These are phyloP conservation scores for Pluvialis apricaria DNA, from an alignment of 2,113 vertebrate species.

Conservation along the genomic window DNA sequence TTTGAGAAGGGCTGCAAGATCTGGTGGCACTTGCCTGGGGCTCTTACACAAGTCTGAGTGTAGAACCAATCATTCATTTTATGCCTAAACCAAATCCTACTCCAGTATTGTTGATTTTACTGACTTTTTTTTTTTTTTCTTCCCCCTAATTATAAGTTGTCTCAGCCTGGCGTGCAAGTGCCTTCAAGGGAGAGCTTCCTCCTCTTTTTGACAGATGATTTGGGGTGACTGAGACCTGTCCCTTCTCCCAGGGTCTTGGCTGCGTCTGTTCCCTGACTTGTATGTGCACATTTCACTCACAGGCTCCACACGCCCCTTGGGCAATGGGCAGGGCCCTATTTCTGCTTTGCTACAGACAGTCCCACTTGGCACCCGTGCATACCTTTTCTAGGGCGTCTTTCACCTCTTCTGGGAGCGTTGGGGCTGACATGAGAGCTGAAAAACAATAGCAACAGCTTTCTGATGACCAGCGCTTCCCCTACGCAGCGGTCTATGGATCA, in stretches of 20 bases:
- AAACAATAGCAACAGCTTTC: not conserved
- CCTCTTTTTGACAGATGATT: not conserved
- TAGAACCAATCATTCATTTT: not conserved
- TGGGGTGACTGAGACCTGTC: not conserved
- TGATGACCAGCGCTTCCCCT: not conserved
- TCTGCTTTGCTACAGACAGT: not conserved
- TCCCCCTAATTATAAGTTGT: not conserved
- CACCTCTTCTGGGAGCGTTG: not conserved
- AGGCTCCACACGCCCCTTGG: fast-evolving
- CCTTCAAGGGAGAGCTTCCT: not conserved
- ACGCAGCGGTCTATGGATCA: not conserved
- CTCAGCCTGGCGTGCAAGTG: not conserved
- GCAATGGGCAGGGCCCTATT: not conserved
- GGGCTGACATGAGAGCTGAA: not conserved
- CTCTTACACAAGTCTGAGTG: not conserved
- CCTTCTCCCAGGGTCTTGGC: not conserved
- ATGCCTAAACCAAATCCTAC: not conserved
- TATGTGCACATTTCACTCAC: fast-evolving
- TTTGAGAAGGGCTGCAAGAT: not conserved
- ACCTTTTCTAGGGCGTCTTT: not conserved
- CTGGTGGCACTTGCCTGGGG: not conserved
- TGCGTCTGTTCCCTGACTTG: not conserved
- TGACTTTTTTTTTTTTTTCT: not conserved
- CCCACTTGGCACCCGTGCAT: not conserved
- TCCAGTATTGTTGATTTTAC: not conserved